Conservation (phyloP, 2,113 vertebrate species). For the Podocnemis expansa region DNA sequence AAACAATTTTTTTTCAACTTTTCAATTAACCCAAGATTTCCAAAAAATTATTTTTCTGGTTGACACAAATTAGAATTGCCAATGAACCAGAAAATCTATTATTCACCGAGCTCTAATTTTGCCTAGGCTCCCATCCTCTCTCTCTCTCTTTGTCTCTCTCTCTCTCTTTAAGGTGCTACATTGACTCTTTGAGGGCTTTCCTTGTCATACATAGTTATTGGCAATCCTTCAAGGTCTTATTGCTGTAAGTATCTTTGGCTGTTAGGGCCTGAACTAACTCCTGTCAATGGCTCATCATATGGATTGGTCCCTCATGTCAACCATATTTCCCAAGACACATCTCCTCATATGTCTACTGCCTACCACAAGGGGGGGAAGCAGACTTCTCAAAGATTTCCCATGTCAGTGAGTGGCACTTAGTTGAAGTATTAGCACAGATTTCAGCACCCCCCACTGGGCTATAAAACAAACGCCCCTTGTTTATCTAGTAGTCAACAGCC, state of each 20-base stretch:
- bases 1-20: neutral
- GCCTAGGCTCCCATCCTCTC: neutral
- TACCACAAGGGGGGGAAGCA: neutral
- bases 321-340: neutral
- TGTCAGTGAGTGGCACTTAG: neutral
- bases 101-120: neutral
- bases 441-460: neutral
- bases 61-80: neutral
- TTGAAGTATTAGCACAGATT: neutral
- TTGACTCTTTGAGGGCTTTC: neutral
- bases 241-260: neutral
- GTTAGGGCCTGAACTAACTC: neutral
- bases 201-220: neutral
- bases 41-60: neutral
- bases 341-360: neutral
- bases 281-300: neutral
- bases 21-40: neutral
- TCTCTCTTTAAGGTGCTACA: neutral
- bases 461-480: neutral
- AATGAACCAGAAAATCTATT: neutral
- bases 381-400: neutral
- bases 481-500: neutral
- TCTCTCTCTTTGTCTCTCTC: fast-evolving
- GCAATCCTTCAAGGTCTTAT: neutral
- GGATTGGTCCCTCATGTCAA: neutral